Percentiles rank a stretch among this genome's conserved stretches.
Evolutionary conservation across 2,888 invertebrate species (phyloP).

Genomic region (Gari tellinella): DNA sequence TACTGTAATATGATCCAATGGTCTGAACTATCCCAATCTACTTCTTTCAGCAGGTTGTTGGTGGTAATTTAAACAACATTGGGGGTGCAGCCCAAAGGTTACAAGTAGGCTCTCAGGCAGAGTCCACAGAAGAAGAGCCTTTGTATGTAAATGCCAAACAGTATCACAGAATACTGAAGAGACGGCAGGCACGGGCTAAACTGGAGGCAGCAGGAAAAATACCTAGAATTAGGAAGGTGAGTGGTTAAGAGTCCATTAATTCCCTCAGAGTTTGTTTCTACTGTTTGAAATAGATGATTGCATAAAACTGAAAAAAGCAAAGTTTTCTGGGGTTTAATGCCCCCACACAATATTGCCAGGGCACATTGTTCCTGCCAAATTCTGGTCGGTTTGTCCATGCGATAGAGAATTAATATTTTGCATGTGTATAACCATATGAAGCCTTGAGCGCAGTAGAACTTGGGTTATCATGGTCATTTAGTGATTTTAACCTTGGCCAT

Average conservation of each 20-base stretch:
- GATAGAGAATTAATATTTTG: too few relatives aligned
- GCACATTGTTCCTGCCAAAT: too few relatives aligned
- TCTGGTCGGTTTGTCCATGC: too few relatives aligned
- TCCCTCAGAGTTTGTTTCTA: background rate
- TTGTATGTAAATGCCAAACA: constrained; percentile 99
- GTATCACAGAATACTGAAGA: constrained; percentile 97
- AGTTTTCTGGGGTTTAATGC: too few relatives aligned
- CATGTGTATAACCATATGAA: too few relatives aligned
- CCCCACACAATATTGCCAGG: too few relatives aligned
- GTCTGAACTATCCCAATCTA: too few relatives aligned
- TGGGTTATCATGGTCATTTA: too few relatives aligned
- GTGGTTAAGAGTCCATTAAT: constrained; percentile 5
- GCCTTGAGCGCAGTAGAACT: too few relatives aligned
- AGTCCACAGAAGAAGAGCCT: constrained; percentile 91
- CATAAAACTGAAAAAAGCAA: too few relatives aligned
- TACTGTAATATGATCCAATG: too few relatives aligned
- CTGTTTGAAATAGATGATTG: background rate
- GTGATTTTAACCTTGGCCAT: too few relatives aligned
- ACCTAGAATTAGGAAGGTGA: constrained; percentile 96
- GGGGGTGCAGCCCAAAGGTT: constrained; percentile 19
- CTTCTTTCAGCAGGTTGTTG: constrained; percentile 41
- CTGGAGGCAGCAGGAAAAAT: constrained; percentile 97
- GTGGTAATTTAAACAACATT: constrained; percentile 35
- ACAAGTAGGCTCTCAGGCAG: constrained; percentile 40
- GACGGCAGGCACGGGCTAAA: constrained; percentile 96